phyloP scores from a whole-genome alignment of 2,113 vertebrate species.

The Ceyx margarethae region DNA sequence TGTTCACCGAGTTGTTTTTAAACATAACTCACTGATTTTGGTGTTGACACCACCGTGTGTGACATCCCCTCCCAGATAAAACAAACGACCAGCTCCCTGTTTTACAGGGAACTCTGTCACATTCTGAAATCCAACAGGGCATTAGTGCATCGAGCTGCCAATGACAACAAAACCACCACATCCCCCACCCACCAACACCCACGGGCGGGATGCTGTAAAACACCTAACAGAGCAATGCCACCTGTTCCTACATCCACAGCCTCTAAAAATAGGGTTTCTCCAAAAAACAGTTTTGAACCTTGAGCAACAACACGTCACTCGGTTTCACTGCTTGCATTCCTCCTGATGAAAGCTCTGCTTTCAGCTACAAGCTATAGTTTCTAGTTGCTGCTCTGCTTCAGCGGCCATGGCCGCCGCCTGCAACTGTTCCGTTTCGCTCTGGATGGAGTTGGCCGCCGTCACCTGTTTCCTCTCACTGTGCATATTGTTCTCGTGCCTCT shows the following conservation, averaged over 20 bases:
- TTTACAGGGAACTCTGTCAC: constrained; percentile 26
- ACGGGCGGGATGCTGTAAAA: constrained; percentile 54
- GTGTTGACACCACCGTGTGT: background rate
- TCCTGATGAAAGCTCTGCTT: background rate
- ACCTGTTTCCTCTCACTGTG: constrained; percentile 97
- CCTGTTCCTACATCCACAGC: constrained; percentile 26
- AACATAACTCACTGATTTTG: background rate
- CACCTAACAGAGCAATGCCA: constrained; percentile 8
- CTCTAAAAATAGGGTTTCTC: constrained; percentile 15
- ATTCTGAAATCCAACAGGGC: constrained; percentile 46
- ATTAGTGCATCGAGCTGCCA: constrained; percentile 43
- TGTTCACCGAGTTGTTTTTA: background rate
- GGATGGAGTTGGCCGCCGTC: constrained; percentile 83
- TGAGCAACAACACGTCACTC: background rate
- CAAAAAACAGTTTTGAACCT: constrained; percentile 15
- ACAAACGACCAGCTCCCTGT: background rate
- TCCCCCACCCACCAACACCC: constrained; percentile 10
- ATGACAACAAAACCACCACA: constrained; percentile 48
- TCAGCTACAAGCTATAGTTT: constrained; percentile 85
- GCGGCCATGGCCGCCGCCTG: constrained; percentile 88
- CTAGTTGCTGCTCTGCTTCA: constrained; percentile 85
- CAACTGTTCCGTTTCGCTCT: constrained; percentile 88
- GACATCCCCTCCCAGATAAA: background rate
- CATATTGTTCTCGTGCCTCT: constrained; percentile 99
- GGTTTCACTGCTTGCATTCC: background rate